A percentile compares a stretch with the other conserved stretches of the same genome.
Evolutionary conservation across 2,113 vertebrate species (phyloP).

Genomic region (human): GRCh38 chrX:112880501-112881000

Average conservation of each 20-base stretch:
- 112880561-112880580: constrained; percentile 40
- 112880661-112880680: constrained; percentile 29
- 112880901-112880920: neutral
- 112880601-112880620: constrained; percentile 50
- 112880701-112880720: constrained; percentile 58
- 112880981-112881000: constrained; percentile 38
- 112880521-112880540: constrained; percentile 32
- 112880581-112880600: neutral
- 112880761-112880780: neutral
- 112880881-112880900: neutral
- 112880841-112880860: constrained; percentile 14
- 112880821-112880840: constrained; percentile 31
- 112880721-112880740: neutral
- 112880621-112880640: constrained; percentile 28
- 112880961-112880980: constrained; percentile 6
- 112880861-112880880: neutral
- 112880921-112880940: neutral
- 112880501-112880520: constrained; percentile 61
- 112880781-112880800: constrained; percentile 42
- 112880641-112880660: constrained; percentile 39
- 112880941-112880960: neutral
- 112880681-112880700: constrained; percentile 18
- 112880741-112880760: constrained; percentile 42
- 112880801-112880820: constrained; percentile 19
- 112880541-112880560: neutral